These are phyloP conservation scores for Ifrita kowaldi DNA, from an alignment of 2,113 vertebrate genomes.

Conservation along the genomic window DNA sequence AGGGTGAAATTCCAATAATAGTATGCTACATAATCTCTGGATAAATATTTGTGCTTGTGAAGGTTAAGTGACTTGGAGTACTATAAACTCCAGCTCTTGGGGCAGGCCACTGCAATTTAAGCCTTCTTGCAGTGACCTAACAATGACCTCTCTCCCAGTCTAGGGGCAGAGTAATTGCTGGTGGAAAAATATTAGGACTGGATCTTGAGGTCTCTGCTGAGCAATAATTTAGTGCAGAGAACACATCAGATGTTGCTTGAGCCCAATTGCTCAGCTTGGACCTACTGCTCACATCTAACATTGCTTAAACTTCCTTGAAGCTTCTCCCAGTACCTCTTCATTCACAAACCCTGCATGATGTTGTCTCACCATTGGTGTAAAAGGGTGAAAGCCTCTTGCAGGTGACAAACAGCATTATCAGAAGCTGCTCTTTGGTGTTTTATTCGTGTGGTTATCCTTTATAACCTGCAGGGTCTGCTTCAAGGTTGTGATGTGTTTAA, in stretches of 20 bases:
- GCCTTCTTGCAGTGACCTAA: not conserved
- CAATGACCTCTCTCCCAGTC: not conserved
- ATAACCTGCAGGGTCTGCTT: not conserved
- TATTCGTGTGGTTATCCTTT: not conserved
- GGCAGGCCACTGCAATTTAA: constrained; percentile 16
- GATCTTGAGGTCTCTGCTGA: not conserved
- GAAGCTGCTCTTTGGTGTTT: not conserved
- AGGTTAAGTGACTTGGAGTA: constrained; percentile 31
- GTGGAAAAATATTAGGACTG: not conserved
- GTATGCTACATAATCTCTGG: constrained; percentile 43
- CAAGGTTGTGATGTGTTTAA: not conserved
- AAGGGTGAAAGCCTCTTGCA: not conserved
- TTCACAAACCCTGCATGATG: not conserved
- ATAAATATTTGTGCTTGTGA: constrained; percentile 63
- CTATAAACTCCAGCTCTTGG: constrained; percentile 13
- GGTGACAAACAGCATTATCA: not conserved
- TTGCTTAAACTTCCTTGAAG: not conserved
- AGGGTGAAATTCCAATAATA: constrained; percentile 60
- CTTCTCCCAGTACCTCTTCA: not conserved
- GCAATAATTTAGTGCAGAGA: not conserved
- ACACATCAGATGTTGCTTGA: not conserved
- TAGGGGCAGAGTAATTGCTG: not conserved
- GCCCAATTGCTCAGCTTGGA: not conserved
- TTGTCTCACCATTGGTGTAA: not conserved
- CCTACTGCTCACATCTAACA: not conserved